Base-by-base conservation (phyloP, 2,113 vertebrate genomes). In the Rhinoderma darwinii region DNA sequence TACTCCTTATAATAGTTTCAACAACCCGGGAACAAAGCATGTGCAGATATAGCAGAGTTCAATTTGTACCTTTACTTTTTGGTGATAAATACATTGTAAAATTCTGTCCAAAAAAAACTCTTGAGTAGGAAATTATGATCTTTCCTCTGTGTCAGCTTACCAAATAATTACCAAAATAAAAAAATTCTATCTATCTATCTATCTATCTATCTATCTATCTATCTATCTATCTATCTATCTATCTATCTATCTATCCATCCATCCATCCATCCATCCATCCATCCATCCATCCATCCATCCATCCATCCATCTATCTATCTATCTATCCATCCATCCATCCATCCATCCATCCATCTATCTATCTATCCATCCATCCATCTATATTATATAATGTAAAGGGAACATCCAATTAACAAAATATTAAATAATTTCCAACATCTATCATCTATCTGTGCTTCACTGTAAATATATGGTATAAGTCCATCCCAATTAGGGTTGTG, bases 121-220 rank as follows among this genome's bases (percentile, higher is more conserved):
- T n/a, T n/a, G n/a, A n/a, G n/a, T n/a, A n/a, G n/a, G n/a, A n/a
- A n/a, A n/a, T n/a, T n/a, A n/a, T n/a, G n/a, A n/a, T n/a, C n/a
- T n/a, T n/a, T n/a, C n/a, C n/a, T n/a, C n/a, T n/a, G n/a, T n/a
- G n/a, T n/a, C n/a, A n/a, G n/a, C n/a, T n/a, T n/a, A n/a, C n/a
- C n/a, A n/a, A n/a, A n/a, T n/a, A n/a, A n/a, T n/a, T n/a, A n/a
- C n/a, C n/a, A n/a, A n/a, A n/a, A n/a, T n/a, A n/a, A n/a, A n/a
- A n/a, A n/a, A n/a, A n/a, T n/a, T 63, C 59, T 63, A 27, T 63
- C 59, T 63, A 63, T 63, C n/a, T 63, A 63, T 63, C 59, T 63
- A 63, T 63, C 59, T 63, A 63, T 63, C 51, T 54, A 54, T 54
- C 51, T 54, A 54, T 54, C 51, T 54, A 54, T 54, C 51, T 54